These are phyloP conservation scores for Perognathus longimembris DNA, from an alignment of 2,113 vertebrate species.

Conservation along the genomic window DNA sequence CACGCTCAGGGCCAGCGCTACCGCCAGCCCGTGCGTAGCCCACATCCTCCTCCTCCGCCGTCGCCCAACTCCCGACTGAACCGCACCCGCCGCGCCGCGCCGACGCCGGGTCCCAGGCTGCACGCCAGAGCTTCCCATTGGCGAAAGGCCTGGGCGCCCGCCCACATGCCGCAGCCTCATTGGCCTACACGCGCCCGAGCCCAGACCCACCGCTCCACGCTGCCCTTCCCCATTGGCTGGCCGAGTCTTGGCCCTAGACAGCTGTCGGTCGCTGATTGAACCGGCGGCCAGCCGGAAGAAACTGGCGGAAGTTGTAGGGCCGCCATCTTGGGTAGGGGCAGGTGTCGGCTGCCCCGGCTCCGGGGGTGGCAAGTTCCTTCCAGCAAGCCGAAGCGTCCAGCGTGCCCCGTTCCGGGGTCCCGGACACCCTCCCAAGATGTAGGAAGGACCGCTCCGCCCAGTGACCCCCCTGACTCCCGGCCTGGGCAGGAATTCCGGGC, in stretches of 20 bases:
- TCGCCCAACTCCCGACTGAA: constrained; percentile 65
- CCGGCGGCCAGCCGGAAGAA: neutral
- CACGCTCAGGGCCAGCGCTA: constrained; percentile 89
- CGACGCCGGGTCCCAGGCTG: constrained; percentile 66
- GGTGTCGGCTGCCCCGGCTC: fast-evolving
- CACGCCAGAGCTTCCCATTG: constrained; percentile 82
- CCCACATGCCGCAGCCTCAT: constrained; percentile 18
- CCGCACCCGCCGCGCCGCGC: constrained; percentile 64
- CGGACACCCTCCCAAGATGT: neutral
- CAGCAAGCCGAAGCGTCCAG: fast-evolving
- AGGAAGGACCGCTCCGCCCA: neutral
- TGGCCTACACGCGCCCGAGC: constrained; percentile 71
- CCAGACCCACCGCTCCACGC: constrained; percentile 73
- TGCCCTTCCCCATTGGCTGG: constrained; percentile 79
- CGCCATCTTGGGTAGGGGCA: constrained; percentile 80
- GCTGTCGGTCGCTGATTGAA: constrained; percentile 94
- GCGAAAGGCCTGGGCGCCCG: constrained; percentile 16
- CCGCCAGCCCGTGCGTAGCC: constrained; percentile 88
- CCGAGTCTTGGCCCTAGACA: constrained; percentile 85
- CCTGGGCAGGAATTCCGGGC: neutral
- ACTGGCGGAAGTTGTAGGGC: neutral
- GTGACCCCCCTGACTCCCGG: neutral
- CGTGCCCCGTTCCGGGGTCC: fast-evolving
- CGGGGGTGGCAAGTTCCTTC: no score
- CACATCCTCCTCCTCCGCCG: constrained; percentile 85